Base-by-base conservation (phyloP, 1,140 invertebrate genomes). In the Zaprionus africanus region DNA sequence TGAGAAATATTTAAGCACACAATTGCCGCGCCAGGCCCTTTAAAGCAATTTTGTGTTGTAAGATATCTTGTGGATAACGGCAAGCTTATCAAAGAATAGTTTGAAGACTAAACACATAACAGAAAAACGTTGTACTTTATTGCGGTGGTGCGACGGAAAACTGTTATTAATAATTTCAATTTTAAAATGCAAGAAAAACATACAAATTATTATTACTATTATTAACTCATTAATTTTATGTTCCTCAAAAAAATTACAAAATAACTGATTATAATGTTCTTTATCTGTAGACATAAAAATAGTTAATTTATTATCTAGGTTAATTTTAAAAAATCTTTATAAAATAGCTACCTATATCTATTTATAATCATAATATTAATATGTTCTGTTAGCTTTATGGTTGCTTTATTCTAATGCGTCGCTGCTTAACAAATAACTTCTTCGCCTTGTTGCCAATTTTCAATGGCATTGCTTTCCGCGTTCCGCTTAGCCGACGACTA, bases 401-500 rank as follows among this genome's bases (percentile, higher is more conserved):
- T n/a, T 41, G 15, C 2, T n/a, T 41, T 5, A 41, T 15, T 41
- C 5, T 6, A 9, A 9, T 41, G 38, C 12, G 5, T 46, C 13
- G 6, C 17, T 4, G 46, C 46, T 17, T 5, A 7, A 17, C n/a
- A 9, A 43, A 43, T 17, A 49, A 11, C 46, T 49, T 22, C 46
- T 22, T 22, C 15, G 46, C 12, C 11, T 4, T 51, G 46, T 24
- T 22, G 46, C 17, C 19, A 12, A 12, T 13, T 51, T 13, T 24
- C 46, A 51, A 1, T 34, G 31, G 9, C 9, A 34, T 31, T 31
- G 31, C 31, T 24, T 51, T 9, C 7, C 9, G 46, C 19, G 26
- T 31, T 41, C 31, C 46, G 19, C 41, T 46, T 63, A 28, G 41
- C 11, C 63, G 66, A 17, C 38, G 31, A 12, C 11, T 24, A 78